Conservation (phyloP, 2,113 vertebrate genomes). For the Heterochromis multidens region DNA sequence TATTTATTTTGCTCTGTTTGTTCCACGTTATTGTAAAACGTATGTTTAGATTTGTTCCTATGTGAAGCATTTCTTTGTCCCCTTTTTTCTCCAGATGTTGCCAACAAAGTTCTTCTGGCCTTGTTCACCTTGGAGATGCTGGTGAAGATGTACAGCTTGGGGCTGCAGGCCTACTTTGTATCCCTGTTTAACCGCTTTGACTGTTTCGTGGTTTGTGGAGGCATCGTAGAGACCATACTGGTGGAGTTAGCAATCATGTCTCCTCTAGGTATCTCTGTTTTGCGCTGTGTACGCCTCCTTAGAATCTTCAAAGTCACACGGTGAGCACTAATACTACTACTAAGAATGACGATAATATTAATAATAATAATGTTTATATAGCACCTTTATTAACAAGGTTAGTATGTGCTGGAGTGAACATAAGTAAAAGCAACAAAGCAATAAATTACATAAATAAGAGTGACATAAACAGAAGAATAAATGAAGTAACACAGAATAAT, state of each 20-base stretch:
- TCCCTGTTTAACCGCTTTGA: constrained; percentile 99
- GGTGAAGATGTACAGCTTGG: constrained; percentile 98
- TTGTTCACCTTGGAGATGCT: constrained; percentile 98
- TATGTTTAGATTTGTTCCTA: not conserved
- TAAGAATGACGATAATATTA: not conserved
- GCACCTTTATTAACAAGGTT: not conserved
- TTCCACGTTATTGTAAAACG: not conserved
- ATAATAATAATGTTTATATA: not conserved
- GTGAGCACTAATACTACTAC: constrained; percentile 69
- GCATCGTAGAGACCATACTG: constrained; percentile 94
- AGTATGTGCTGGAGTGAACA: not conserved
- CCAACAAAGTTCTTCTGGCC: constrained; percentile 96
- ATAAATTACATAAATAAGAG: not conserved
- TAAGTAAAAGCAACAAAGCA: not conserved
- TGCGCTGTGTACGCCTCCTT: constrained; percentile 95
- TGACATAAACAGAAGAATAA: not conserved
- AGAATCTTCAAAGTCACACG: constrained; percentile 98
- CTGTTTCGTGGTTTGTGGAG: constrained; percentile 98
- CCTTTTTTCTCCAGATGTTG: constrained; percentile 78
- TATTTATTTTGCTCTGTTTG: constrained; percentile 34
- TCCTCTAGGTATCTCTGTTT: constrained; percentile 95
- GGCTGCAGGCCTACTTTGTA: constrained; percentile 96
- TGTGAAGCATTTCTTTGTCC: not conserved
- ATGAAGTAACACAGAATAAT: not conserved
- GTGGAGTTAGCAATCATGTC: constrained; percentile 97